Evolutionary conservation across 2,113 vertebrate genomes (phyloP).

Genomic region (Seriola rivoliana): DNA sequence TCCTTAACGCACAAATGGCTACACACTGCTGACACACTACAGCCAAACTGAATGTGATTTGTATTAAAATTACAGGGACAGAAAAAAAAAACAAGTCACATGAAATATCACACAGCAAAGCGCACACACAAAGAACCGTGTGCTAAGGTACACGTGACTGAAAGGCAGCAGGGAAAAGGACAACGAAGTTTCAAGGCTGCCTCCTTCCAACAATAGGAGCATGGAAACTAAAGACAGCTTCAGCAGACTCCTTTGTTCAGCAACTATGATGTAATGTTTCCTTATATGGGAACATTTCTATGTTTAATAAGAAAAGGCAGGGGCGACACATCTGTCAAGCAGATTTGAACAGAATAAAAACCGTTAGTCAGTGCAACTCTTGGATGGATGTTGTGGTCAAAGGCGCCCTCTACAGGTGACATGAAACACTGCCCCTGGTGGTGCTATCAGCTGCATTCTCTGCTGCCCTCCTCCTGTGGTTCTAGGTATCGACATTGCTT

Average conservation of each 20-base stretch:
- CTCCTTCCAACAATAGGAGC: not conserved
- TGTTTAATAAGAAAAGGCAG: not conserved
- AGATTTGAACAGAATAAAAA: not conserved
- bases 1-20: not conserved
- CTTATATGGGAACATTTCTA: not conserved
- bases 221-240: not conserved
- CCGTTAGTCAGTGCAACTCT: not conserved
- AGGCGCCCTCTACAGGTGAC: conserved; percentile 9
- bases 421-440: accelerated
- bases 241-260: not conserved
- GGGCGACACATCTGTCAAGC: not conserved
- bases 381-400: conserved; percentile 7
- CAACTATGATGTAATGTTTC: not conserved
- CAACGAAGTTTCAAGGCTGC: no score
- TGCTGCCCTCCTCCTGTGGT: conserved; percentile 67
- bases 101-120: not conserved
- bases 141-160: no score
- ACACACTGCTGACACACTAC: not conserved
- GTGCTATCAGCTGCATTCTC: conserved; percentile 41
- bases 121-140: not conserved
- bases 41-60: not conserved
- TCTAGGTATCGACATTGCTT: not conserved
- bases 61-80: not conserved
- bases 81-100: no score
- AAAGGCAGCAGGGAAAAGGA: not conserved